A percentile compares a stretch with the other conserved stretches of the same genome.
Evolutionary conservation across 2,797 vertebrate species (phyloP).

Genomic region (Pteropus rufus): DNA sequence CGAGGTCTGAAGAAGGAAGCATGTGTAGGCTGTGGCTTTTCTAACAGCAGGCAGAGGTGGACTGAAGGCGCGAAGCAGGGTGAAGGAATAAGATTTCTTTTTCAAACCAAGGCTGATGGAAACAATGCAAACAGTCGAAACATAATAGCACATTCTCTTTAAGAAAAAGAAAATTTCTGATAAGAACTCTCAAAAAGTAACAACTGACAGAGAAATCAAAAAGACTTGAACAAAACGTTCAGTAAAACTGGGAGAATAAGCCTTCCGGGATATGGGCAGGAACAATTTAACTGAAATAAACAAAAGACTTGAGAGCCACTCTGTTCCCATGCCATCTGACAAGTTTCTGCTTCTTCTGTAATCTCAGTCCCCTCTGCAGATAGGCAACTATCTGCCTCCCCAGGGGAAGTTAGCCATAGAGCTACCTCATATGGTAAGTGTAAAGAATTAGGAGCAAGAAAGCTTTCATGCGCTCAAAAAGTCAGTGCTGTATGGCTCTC

Average conservation of each 20-base stretch:
- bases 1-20: not conserved
- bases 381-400: not conserved
- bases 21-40: not conserved
- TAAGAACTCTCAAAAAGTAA: slow-evolving; percentile 13
- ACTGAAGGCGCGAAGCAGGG: not conserved
- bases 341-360: not conserved
- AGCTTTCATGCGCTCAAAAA: not conserved
- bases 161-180: slow-evolving; percentile 8
- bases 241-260: not conserved
- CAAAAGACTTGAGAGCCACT: not conserved
- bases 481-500: not conserved
- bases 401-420: not conserved
- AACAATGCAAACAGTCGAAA: not conserved
- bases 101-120: not conserved
- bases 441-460: not conserved
- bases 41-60: not conserved
- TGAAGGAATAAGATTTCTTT: not conserved
- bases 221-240: slow-evolving; percentile 13
- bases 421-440: not conserved
- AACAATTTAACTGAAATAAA: slow-evolving; percentile 31
- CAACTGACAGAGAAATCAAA: slow-evolving; percentile 13
- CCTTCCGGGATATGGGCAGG: not conserved
- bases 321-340: slow-evolving; percentile 33
- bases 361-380: not conserved
- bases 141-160: not conserved